Percentiles rank a stretch among this genome's conserved stretches.
Evolutionary conservation across 2,888 invertebrate species (phyloP).

Genomic region (Sarcophaga rosellei): DNA sequence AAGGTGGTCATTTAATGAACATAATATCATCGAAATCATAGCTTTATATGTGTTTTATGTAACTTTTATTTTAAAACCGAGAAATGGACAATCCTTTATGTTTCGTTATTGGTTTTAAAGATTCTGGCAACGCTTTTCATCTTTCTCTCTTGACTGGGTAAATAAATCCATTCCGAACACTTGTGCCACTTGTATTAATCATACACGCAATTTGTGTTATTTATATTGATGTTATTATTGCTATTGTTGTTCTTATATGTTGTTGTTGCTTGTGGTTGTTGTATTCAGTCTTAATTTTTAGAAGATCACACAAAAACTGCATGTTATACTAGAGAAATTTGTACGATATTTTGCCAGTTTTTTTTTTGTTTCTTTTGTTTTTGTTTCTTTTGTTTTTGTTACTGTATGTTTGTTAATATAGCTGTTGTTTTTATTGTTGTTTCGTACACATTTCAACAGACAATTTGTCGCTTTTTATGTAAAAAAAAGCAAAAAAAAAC

Average conservation of each 20-base stretch:
- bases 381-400: background rate
- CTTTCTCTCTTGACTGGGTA: background rate
- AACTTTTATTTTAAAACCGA: too few species aligned
- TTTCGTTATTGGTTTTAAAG: too few species aligned
- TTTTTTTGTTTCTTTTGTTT: background rate
- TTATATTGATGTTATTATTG: background rate
- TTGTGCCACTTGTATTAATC: slow-evolving; percentile 16
- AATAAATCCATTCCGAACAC: background rate
- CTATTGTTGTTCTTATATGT: background rate
- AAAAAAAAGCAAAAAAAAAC: background rate
- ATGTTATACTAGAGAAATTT: slow-evolving; percentile 1
- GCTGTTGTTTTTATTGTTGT: background rate
- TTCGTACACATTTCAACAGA: slow-evolving; percentile 40
- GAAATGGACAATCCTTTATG: too few species aligned
- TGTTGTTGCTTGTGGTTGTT: background rate
- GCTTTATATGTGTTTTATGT: too few species aligned
- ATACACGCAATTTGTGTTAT: background rate
- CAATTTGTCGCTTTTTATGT: slow-evolving; percentile 57
- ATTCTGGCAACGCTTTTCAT: too few species aligned
- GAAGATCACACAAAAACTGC: slow-evolving; percentile 10
- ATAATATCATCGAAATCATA: too few species aligned
- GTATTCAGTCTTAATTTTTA: background rate
- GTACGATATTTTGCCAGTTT: slow-evolving; percentile 33
- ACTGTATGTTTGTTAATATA: background rate
- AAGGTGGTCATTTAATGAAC: too few species aligned